These are phyloP conservation scores for Rhyacophila brunnea DNA, from an alignment of 1,140 invertebrate species.

Conservation along the genomic window DNA sequence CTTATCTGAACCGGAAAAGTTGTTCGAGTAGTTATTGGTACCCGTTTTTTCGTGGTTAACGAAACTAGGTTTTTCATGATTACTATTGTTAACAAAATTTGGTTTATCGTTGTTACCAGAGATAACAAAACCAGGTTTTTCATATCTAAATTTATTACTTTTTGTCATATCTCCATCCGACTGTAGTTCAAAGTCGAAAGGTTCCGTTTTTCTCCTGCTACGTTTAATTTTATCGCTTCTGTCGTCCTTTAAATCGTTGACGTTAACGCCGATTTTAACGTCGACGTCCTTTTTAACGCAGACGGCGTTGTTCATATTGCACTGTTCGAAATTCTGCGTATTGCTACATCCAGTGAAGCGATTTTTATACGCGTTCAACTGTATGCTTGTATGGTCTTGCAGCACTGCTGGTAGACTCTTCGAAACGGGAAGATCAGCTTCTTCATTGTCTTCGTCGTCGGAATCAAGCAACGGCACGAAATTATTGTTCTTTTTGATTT, in stretches of 20 bases:
- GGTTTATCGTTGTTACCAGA: background rate
- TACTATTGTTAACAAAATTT: background rate
- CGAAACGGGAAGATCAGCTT: background rate
- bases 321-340: background rate
- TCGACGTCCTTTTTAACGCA: constrained; percentile 35
- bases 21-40: background rate
- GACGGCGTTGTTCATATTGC: constrained; percentile 42
- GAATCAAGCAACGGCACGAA: background rate
- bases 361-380: constrained; percentile 17
- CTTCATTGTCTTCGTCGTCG: background rate
- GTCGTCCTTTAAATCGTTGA: constrained; percentile 41
- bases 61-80: background rate
- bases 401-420: background rate
- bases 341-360: constrained; percentile 9
- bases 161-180: constrained; percentile 19
- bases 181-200: constrained; percentile 30
- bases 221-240: constrained; percentile 27
- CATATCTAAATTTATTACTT: background rate
- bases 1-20: background rate
- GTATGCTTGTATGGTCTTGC: constrained; percentile 4
- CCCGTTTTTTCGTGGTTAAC: background rate
- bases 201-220: constrained; percentile 30
- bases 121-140: background rate
- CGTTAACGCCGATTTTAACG: constrained; percentile 44
- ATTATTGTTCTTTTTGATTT: constrained; percentile 2